Conservation (phyloP, 2,797 vertebrate genomes). For the Epinephelus malabaricus region DNA sequence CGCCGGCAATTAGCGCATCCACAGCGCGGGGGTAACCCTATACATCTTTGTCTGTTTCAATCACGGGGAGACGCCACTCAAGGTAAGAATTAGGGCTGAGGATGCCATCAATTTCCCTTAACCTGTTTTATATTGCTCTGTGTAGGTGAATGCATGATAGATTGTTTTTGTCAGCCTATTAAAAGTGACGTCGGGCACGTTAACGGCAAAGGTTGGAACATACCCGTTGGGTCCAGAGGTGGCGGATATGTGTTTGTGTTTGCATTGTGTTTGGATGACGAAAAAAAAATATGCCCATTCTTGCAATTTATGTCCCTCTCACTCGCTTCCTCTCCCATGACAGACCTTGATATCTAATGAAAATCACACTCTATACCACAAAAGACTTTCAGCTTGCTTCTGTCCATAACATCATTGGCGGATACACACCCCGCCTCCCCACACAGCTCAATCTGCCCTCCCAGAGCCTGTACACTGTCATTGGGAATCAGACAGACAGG, state of each 20-base stretch:
- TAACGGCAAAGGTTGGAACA: conserved; percentile 78
- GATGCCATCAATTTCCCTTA: conserved; percentile 96
- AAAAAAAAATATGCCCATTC: conserved; percentile 34
- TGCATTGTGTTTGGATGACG: conserved; percentile 31
- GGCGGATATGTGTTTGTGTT: not conserved
- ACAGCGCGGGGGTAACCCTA: conserved; percentile 92
- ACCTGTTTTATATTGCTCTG: conserved; percentile 92
- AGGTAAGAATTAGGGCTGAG: conserved; percentile 91
- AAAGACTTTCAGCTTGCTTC: conserved; percentile 69
- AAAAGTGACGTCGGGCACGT: conserved; percentile 87
- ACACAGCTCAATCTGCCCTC: conserved; percentile 71
- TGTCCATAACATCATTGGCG: conserved; percentile 64
- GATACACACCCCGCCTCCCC: conserved; percentile 46
- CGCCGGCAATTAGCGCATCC: conserved; percentile 93
- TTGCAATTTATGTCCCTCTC: conserved; percentile 57
- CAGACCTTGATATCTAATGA: conserved; percentile 67
- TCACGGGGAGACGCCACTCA: conserved; percentile 89
- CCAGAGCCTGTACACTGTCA: conserved; percentile 73
- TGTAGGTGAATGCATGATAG: conserved; percentile 91
- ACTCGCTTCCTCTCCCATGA: conserved; percentile 40
- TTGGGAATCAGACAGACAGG: conserved; percentile 80
- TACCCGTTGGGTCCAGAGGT: conserved; percentile 15
- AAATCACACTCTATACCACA: conserved; percentile 65
- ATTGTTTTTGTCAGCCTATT: conserved; percentile 96
- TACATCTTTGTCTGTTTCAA: conserved; percentile 97